A percentile compares a stretch with the other conserved stretches of the same genome.
These are phyloP conservation scores for Chromis chromis DNA, from an alignment of 2,797 vertebrate genomes.

Conservation along the genomic window DNA sequence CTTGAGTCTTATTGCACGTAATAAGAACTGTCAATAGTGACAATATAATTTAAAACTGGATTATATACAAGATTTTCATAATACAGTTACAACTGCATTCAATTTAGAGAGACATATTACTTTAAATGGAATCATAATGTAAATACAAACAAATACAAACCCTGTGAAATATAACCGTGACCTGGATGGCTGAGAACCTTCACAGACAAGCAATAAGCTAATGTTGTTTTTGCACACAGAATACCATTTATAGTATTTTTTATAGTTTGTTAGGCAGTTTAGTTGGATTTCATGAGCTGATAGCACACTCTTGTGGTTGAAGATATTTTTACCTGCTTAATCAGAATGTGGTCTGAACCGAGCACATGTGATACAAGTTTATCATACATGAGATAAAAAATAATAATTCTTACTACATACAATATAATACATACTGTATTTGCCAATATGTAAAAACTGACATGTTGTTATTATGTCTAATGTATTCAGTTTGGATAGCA, in stretches of 20 bases:
- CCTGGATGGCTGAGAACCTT: too few relatives aligned
- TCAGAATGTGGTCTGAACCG: too few relatives aligned
- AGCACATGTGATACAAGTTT: not conserved
- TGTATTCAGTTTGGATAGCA: not conserved
- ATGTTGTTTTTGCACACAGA: not conserved
- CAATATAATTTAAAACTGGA: not conserved
- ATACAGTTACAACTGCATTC: too few relatives aligned
- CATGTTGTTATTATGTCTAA: not conserved
- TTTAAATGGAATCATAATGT: not conserved
- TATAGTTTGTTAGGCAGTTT: too few relatives aligned
- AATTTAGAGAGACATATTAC: not conserved
- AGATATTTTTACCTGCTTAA: conserved; percentile 8
- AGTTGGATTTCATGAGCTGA: not conserved
- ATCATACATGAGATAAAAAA: not conserved
- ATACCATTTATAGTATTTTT: not conserved
- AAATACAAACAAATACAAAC: not conserved
- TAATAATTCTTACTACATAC: not conserved
- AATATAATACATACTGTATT: not conserved
- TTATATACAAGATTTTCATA: not conserved
- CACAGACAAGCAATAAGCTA: too few relatives aligned
- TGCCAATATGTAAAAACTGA: not conserved
- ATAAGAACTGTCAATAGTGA: not conserved
- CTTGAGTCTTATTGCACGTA: not conserved
- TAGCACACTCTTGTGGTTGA: conserved; percentile 44
- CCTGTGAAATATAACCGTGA: too few relatives aligned